These are phyloP conservation scores for Cheilosia grossa DNA, from an alignment of 2,888 invertebrate species.

Conservation along the genomic window DNA sequence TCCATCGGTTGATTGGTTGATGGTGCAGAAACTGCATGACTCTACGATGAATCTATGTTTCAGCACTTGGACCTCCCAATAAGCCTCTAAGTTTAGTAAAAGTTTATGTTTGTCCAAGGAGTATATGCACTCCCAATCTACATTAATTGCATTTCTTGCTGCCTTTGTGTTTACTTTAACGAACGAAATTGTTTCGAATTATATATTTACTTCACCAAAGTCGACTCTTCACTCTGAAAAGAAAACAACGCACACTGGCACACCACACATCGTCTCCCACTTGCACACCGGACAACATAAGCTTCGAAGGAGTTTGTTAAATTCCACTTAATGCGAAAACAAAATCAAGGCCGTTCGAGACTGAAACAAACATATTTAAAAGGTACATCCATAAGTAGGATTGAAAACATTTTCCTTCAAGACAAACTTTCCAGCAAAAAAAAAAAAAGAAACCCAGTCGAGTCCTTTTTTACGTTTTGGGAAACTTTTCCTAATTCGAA, in stretches of 20 bases:
- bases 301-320: conserved; percentile 33
- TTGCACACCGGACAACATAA: not conserved
- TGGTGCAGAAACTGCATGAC: too few species aligned
- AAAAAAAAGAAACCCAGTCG: conserved; percentile 13
- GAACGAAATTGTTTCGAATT: not conserved
- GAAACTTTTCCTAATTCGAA: conserved; percentile 67
- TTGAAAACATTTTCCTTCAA: conserved; percentile 8
- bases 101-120: too few species aligned
- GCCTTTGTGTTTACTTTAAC: not conserved
- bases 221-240: not conserved
- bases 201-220: not conserved
- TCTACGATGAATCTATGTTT: too few species aligned
- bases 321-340: conserved; percentile 48
- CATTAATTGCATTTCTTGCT: not conserved
- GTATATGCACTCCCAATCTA: too few species aligned
- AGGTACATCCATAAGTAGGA: conserved; percentile 16
- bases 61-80: too few species aligned
- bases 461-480: conserved; percentile 34
- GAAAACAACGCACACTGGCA: not conserved
- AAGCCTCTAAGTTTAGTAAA: too few species aligned
- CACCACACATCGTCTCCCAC: too few species aligned
- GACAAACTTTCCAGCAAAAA: not conserved
- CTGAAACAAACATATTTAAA: conserved; percentile 21
- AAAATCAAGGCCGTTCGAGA: conserved; percentile 21
- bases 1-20: too few species aligned